These are phyloP conservation scores for Megalops atlanticus DNA, from an alignment of 2,113 vertebrate species.

Conservation along the genomic window DNA sequence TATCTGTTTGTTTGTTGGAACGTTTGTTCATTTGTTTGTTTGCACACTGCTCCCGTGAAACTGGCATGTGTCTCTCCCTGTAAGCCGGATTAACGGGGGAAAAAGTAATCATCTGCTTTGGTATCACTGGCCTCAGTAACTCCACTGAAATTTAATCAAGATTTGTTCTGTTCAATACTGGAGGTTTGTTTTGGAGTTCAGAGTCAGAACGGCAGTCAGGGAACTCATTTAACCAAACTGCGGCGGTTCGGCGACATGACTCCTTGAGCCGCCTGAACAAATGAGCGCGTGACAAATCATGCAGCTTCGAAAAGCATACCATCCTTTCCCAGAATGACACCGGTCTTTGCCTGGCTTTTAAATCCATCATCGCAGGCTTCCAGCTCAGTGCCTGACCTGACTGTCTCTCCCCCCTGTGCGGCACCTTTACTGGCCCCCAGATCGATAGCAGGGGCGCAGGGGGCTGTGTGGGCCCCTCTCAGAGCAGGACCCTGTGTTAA, in stretches of 20 bases:
- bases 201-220: background rate
- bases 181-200: background rate
- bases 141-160: background rate
- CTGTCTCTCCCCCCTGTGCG: background rate
- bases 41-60: background rate
- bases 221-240: background rate
- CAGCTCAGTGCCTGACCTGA: background rate
- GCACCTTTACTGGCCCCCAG: background rate
- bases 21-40: background rate
- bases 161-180: background rate
- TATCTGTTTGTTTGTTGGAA: background rate
- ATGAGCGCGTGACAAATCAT: background rate
- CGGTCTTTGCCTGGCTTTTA: background rate
- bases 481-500: background rate
- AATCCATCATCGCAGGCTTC: background rate
- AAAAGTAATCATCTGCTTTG: background rate
- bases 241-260: background rate
- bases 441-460: conserved; percentile 8
- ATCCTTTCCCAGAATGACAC: background rate
- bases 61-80: background rate
- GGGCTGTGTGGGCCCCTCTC: background rate
- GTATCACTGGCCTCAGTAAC: background rate
- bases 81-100: background rate
- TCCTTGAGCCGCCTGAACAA: background rate
- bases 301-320: background rate